Evolutionary conservation across 2,113 vertebrate genomes (phyloP), one percentile per base, ranked within the genome.

Genomic region (Takifugu bimaculatus): DNA sequence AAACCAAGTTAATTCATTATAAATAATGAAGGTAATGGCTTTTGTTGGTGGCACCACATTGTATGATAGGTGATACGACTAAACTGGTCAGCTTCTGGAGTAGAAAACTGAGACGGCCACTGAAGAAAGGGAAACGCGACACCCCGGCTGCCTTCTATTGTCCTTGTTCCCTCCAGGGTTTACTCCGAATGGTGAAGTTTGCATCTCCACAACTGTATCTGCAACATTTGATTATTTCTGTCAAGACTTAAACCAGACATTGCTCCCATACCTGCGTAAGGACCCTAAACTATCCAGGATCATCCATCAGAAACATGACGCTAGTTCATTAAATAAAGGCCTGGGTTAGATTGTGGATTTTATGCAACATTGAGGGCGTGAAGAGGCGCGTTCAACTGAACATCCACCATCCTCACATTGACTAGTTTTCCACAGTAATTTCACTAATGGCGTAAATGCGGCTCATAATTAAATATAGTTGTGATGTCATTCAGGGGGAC

Each of bases 81-180:
- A 51, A 69, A 53, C 29, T 26, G 4, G 32, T 62, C 2, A 1
- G 27, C 3, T 13, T 35, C 44, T 35, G 55, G n/a, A 53, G 45
- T 65, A 35, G 27, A 35, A 55, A 71, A 57, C 60, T 9, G 4
- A 65, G 54, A 50, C 50, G 42, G 48, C 51, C 28, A 58, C 51
- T 60, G n/a, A 54, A 68, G 25, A 75, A 60, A 55, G 45, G 28
- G 57, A 81, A 77, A 82, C 47, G 25, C 35, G 44, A 76, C 52
- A 77, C 65, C 43, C 13, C 5, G 45, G 55, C 45, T 48, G 20
- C 35, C 25, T 39, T 42, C 59, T 56, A 60, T 71, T 67, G 65
- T 68, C 63, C 45, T 2, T 26, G 9, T 15, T 73, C 50, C 12
- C 32, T 51, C 61, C 45, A 60, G 56, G 28, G 52, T 49, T 72